Base-by-base conservation (phyloP, 2,888 invertebrate genomes). In the Callinectes sapidus region DNA sequence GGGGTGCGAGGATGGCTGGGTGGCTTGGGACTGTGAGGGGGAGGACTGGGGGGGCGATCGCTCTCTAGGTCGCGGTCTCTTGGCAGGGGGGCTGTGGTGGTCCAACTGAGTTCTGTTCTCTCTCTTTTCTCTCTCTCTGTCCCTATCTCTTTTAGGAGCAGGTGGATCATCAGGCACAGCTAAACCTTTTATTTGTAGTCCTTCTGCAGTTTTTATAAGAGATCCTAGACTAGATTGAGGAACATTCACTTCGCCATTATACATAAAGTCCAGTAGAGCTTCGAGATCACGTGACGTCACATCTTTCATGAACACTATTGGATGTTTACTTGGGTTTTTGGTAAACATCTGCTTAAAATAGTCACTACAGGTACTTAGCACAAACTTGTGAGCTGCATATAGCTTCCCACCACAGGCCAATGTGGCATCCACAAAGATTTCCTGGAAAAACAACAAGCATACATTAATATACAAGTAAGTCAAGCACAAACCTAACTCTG, bases 141-240 rank as follows among this genome's bases (percentile, higher is more conserved):
- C 94, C 81, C 91, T 89, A 48, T 93, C 92, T 86, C 92, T 94
- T 90, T 92, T 93, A 14, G 94, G 91, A 61, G 90, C 87, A 77
- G 94, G 94, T 39, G 94, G 94, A 85, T 94, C 94, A 91, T 94
- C 94, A 54, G 94, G 94, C 35, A 94, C 94, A 54, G 94, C 94
- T 91, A 94, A 91, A 91, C 94, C 94, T 87, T 94, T 94, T 61
- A 94, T 94, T 92, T 94, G 94, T 85, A 94, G 92, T 71, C 94
- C 94, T 91, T 94, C 94, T 6, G 94, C 94, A 77, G 94, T 94
- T 91, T 94, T 94, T 48, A 94, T 94, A 42, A 94, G 92, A 89
- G 94, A 94, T 91, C 94, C 94, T 93, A 94, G 94, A 94, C 94
- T 94, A 94, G 94, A 94, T 88, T 94, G 94, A 90, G 94, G 94